A percentile compares a stretch with the other conserved stretches of the same genome.
phyloP scores from a whole-genome alignment of 2,888 invertebrate genomes.

The Cerceris ruficornis region DNA sequence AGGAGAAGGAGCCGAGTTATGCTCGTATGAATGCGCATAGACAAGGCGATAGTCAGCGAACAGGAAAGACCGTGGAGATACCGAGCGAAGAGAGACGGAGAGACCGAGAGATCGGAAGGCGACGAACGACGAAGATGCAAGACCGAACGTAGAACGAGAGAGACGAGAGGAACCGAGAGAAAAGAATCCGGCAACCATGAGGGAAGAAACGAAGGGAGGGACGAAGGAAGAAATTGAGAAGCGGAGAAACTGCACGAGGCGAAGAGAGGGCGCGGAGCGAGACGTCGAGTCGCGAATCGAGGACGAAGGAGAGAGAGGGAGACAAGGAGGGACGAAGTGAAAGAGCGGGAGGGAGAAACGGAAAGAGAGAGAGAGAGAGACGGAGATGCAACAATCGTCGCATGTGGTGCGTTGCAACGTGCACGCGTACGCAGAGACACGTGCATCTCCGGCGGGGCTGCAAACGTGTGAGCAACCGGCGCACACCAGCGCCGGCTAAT shows the following conservation, averaged over 20 bases:
- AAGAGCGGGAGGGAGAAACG: background rate
- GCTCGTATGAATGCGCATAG: constrained; percentile 16
- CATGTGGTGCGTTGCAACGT: constrained; percentile 28
- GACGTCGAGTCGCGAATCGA: background rate
- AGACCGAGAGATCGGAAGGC: constrained; percentile 7
- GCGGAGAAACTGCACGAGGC: background rate
- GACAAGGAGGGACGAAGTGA: constrained; percentile 12
- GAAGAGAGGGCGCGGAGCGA: background rate
- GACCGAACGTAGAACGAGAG: background rate
- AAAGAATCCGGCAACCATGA: background rate
- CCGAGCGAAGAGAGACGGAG: constrained; percentile 13
- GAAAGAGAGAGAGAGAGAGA: constrained; percentile 4
- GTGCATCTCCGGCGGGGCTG: constrained; percentile 14
- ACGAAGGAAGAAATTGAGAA: background rate
- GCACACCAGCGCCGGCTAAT: constrained; percentile 39
- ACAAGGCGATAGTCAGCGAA: constrained; percentile 23
- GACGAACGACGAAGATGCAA: constrained; percentile 6
- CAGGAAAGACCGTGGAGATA: constrained; percentile 12
- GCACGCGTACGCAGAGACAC: constrained; percentile 16
- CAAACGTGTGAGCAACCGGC: constrained; percentile 5
- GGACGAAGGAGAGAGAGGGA: constrained; percentile 13
- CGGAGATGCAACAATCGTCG: constrained; percentile 14
- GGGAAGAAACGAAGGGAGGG: background rate
- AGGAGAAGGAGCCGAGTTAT: constrained; percentile 8
- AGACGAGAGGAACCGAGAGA: background rate